Evolutionary conservation across 2,797 vertebrate genomes (phyloP), one percentile per base, ranked within the genome.

Genomic region (Falco novaeseelandiae): DNA sequence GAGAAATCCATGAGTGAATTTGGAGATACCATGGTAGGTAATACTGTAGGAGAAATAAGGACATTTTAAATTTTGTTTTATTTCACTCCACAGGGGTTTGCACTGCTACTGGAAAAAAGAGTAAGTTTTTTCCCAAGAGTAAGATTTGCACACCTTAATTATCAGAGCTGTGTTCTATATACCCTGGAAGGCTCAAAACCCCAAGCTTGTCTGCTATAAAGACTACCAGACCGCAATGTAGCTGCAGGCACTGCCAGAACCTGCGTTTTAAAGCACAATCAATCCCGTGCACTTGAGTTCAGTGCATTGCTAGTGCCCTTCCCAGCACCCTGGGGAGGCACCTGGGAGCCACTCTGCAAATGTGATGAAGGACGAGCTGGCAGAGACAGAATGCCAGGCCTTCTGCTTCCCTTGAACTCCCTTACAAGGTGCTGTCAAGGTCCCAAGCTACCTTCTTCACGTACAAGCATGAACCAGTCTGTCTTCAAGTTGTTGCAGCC

Each of bases 231-330:
- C 9, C 4, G 11, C 12, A 40, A 57, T 15, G 36, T 18, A 58
- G n/a, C 15, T 42, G 18, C 46, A 79, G n/a, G 17, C 30, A 11
- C 42, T 85, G 14, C 29, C 38, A 38, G 34, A 77, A 40, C 7
- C 10, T 12, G 2, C 32, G 11, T 69, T 86, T 72, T n/a, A 42
- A 57, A 74, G 27, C 22, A 29, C 15, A 61, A 46, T 8, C 11
- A 11, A 27, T 22, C 26, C 21, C 26, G n/a, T 8, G 38, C 32
- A 6, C 34, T 42, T 7, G 17, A 63, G 25, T 48, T 79, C 30
- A 61, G 7, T 0, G 1, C 2, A 0, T 25, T 46, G n/a, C 21
- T 44, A 21, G 21, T 32, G 55, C 15, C 9, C 32, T 71, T 85
- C 12, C 26, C 42, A n/a, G 20, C 9, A 13, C 0, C 0, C 8